Evolutionary conservation across 1,140 invertebrate species (phyloP), one percentile per base, ranked within the genome.

Genomic region (Pissodes strobi): DNA sequence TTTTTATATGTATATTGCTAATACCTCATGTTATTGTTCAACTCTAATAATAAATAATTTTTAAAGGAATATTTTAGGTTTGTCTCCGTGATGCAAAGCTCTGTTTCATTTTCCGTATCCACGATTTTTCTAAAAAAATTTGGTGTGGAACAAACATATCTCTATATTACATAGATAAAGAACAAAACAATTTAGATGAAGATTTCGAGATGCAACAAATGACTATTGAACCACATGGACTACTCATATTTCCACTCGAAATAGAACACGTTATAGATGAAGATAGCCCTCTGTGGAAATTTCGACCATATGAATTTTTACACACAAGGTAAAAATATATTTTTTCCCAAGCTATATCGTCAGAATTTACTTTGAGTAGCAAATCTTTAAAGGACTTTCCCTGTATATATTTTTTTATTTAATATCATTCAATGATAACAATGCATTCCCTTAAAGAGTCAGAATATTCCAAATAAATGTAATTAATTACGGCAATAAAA

Each of bases 221-320:
- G 45, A 60, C 66, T 15, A 61, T 74, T 1, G 63, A 74, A 60
- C 65, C 69, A 13, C 49, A 71, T 37, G 72, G 80, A 80, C 21
- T 87, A 30, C 79, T 88, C 1, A 76, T 87, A 2, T 88, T 86
- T 83, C 87, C 87, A 0, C 79, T 86, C 25, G 83, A 83, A 0
- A 81, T 88, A 0, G 81, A 84, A 17, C 86, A 88, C 74, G 77
- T 82, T 2, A 87, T 88, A 18, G 82, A 86, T 66, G 70, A 79
- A 13, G 68, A 76, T 2, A 86, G 85, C 66, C 86, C 86, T 0
- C 72, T 87, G 0, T 80, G 79, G 60, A 79, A 80, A 18, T 79
- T 86, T 22, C 76, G 78, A 38, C 81, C 76, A 52, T 73, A 64
- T 53, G 83, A 81, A 68, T 82, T 81, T 13, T 22, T 71, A 3